A percentile compares a stretch with the other conserved stretches of the same genome.
Conservation (phyloP, 64 coral and sea anemone genomes). For the Stichodactyla mertensii region DNA sequence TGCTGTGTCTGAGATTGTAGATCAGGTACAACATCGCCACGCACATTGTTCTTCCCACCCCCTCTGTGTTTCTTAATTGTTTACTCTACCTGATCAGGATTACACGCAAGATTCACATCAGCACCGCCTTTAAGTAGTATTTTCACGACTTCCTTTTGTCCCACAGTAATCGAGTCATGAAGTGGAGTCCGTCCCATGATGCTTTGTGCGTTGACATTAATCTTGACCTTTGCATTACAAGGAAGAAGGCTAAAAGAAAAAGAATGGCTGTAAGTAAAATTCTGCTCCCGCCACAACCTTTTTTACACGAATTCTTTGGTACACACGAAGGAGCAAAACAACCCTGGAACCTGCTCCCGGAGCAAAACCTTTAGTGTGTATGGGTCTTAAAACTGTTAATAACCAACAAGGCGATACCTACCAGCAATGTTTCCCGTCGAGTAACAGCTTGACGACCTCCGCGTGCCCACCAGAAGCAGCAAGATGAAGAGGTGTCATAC, state of each 20-base stretch:
- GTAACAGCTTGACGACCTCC: conserved; percentile 47
- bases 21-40: too few species aligned
- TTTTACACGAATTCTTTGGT: too few species aligned
- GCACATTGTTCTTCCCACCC: too few species aligned
- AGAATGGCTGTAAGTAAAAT: too few species aligned
- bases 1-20: too few species aligned
- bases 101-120: conserved; percentile 58
- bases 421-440: conserved; percentile 60
- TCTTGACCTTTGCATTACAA: conserved; percentile 49
- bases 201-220: conserved; percentile 61
- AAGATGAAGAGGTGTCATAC: conserved; percentile 79
- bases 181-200: conserved; percentile 84
- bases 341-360: too few species aligned
- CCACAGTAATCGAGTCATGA: conserved; percentile 76
- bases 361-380: too few species aligned
- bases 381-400: too few species aligned
- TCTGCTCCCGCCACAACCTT: too few species aligned
- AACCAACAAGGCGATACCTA: conserved; percentile 13
- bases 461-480: conserved; percentile 71
- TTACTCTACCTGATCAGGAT: conserved; percentile 28
- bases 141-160: conserved; percentile 64
- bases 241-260: conserved; percentile 53
- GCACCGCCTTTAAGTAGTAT: conserved; percentile 57
- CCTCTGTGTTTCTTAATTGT: neutral
- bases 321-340: too few species aligned